Conservation (phyloP, 2,797 vertebrate genomes). For the Pelochelys cantorii region DNA sequence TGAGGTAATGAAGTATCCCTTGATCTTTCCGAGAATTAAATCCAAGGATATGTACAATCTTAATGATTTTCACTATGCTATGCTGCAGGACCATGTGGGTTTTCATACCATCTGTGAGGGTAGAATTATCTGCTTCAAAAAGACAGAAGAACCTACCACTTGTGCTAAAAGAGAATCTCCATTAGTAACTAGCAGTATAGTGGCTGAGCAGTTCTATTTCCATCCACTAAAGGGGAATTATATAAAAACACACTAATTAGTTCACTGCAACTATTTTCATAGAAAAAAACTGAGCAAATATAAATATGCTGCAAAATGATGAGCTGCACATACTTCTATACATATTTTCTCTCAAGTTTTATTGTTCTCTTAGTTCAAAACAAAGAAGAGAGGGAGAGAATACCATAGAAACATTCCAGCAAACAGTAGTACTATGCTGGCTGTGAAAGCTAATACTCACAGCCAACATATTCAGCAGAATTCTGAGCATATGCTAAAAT, state of each 20-base stretch:
- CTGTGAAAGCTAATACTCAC: background rate
- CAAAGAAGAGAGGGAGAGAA: background rate
- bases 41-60: background rate
- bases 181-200: background rate
- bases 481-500: background rate
- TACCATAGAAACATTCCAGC: background rate
- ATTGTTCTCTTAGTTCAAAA: background rate
- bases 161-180: background rate
- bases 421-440: background rate
- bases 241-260: constrained; percentile 58
- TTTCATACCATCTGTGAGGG: background rate
- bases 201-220: constrained; percentile 47
- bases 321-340: background rate
- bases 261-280: background rate
- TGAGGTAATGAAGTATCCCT: background rate
- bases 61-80: background rate
- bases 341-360: background rate
- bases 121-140: background rate
- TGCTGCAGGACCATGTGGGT: background rate
- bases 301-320: background rate
- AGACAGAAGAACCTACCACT: background rate
- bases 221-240: constrained; percentile 72
- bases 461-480: background rate
- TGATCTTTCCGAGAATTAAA: background rate
- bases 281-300: constrained; percentile 47